These are phyloP conservation scores for Apodemia mormo DNA, from an alignment of 2,888 invertebrate species.

Conservation along the genomic window DNA sequence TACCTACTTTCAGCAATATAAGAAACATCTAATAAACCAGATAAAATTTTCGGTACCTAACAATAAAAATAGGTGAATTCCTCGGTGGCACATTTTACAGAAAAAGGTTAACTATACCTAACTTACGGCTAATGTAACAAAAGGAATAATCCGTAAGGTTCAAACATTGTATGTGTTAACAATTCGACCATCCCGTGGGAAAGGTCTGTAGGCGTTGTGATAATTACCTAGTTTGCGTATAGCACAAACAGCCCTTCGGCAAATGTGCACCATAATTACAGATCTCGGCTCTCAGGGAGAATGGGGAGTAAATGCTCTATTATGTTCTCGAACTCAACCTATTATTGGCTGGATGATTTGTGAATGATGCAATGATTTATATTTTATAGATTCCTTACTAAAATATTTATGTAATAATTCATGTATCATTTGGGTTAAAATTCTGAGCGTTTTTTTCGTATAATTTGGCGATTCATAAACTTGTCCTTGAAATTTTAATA, in stretches of 20 bases:
- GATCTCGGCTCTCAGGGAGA: constrained; percentile 42
- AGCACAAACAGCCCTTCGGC: constrained; percentile 60
- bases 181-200: constrained; percentile 75
- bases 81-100: not conserved
- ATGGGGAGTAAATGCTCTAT: constrained; percentile 11
- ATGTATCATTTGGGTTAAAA: no score
- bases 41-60: no score
- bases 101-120: not conserved
- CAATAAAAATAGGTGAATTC: no score
- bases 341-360: constrained; percentile 10
- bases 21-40: no score
- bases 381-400: constrained; percentile 8
- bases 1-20: no score
- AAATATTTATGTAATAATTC: not conserved
- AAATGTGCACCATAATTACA: constrained; percentile 63
- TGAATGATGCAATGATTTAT: constrained; percentile 4
- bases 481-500: no score
- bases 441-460: no score
- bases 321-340: constrained; percentile 8
- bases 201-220: constrained; percentile 67
- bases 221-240: constrained; percentile 75
- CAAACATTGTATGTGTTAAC: constrained; percentile 64
- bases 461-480: no score
- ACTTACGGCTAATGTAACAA: constrained; percentile 20
- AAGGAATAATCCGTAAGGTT: constrained; percentile 55